Conservation (phyloP, 2,888 invertebrate genomes). For the Epinotia bilunana region DNA sequence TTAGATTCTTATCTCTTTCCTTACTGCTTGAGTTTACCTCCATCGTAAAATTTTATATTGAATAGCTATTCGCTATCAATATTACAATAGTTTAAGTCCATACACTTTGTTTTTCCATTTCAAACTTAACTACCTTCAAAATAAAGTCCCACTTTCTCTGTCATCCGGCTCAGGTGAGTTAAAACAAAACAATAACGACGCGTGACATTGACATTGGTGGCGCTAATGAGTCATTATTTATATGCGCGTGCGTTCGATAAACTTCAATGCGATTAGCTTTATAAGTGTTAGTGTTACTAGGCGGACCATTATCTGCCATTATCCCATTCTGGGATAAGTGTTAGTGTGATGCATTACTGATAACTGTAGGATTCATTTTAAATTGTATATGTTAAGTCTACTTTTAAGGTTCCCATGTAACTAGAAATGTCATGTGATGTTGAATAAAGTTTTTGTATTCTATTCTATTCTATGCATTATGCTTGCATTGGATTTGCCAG, state of each 20-base stretch:
- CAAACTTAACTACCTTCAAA: neutral
- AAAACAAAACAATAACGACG: conserved; percentile 36
- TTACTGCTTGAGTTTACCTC: neutral
- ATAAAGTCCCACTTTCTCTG: neutral
- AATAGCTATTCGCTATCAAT: neutral
- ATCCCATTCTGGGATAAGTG: neutral
- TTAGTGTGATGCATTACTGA: neutral
- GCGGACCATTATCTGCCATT: neutral
- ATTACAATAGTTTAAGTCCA: neutral
- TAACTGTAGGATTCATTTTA: too few relatives aligned
- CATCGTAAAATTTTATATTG: neutral
- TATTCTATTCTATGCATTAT: too few relatives aligned
- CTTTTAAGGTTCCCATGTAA: too few relatives aligned
- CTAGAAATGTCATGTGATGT: too few relatives aligned
- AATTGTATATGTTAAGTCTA: too few relatives aligned
- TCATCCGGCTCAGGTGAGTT: neutral
- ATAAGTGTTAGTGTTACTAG: conserved; percentile 14
- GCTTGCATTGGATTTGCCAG: neutral
- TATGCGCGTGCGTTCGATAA: conserved; percentile 49
- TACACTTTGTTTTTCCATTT: neutral
- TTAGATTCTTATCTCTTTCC: neutral
- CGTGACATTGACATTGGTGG: conserved; percentile 70
- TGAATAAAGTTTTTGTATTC: too few relatives aligned
- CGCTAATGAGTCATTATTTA: conserved; percentile 62
- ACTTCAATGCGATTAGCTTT: conserved; percentile 25